Evolutionary conservation across 2,113 vertebrate species (phyloP).

Genomic region (Oreocharis arfaki): DNA sequence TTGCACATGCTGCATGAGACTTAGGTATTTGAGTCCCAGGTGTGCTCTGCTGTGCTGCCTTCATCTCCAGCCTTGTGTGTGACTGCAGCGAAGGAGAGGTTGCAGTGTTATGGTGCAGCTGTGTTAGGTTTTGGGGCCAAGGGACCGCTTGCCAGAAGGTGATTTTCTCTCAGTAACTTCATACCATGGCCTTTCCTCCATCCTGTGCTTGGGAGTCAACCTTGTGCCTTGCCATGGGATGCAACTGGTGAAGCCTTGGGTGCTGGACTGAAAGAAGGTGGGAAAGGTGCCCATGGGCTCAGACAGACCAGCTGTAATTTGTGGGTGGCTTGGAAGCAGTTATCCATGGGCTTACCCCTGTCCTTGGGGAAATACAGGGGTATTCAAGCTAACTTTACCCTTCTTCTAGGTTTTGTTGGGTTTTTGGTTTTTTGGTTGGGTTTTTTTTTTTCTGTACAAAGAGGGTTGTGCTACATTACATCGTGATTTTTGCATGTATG

Average conservation of each 20-base stretch:
- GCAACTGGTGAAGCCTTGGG: background rate
- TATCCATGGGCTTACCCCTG: accelerated
- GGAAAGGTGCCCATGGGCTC: background rate
- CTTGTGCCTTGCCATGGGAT: background rate
- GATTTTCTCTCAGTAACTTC: background rate
- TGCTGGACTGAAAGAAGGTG: background rate
- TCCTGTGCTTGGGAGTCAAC: background rate
- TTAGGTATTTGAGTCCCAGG: background rate
- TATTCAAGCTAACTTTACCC: background rate
- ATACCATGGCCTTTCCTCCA: background rate
- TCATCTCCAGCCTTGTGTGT: background rate
- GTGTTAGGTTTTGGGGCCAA: background rate
- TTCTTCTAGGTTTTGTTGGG: background rate
- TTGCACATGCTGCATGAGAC: background rate
- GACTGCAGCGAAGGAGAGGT: background rate
- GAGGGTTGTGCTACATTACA: background rate
- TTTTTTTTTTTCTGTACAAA: background rate
- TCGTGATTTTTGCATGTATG: background rate
- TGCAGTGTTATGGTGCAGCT: background rate
- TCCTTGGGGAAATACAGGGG: background rate
- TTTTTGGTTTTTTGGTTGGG: background rate
- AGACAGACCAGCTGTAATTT: accelerated
- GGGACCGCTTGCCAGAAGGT: background rate
- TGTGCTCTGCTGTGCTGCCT: background rate
- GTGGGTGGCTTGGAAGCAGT: background rate